phyloP scores from a whole-genome alignment of 2,797 vertebrate species.

The Allobates femoralis region DNA sequence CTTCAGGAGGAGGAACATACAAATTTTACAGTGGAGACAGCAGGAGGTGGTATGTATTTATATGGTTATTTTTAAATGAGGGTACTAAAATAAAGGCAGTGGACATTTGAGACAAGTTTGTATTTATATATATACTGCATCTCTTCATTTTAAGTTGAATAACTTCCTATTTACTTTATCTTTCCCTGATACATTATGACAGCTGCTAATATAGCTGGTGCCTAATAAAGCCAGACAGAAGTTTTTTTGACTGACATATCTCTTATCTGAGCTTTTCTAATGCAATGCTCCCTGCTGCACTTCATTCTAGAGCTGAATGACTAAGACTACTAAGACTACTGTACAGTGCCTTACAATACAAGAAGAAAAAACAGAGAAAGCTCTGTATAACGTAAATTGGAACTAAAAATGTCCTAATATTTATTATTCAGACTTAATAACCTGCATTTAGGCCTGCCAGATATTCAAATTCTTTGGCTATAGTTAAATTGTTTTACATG shows the following conservation, averaged over 20 bases:
- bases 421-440: background rate
- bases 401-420: background rate
- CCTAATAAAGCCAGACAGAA: background rate
- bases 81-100: no score
- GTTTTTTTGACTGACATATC: background rate
- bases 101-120: no score
- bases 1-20: no score
- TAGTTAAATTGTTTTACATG: slow-evolving; percentile 52
- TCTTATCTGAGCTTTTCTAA: background rate
- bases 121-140: no score
- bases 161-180: no score
- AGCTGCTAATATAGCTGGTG: background rate
- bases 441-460: slow-evolving; percentile 25
- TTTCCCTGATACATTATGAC: no score
- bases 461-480: background rate
- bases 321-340: background rate
- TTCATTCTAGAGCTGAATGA: background rate
- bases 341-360: background rate
- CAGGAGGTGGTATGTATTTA: no score
- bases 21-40: no score
- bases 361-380: background rate
- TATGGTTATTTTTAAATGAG: no score
- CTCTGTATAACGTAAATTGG: background rate
- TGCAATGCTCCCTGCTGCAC: background rate
- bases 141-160: no score